Evolutionary conservation across 2,888 invertebrate genomes (phyloP).

Genomic region (Lordiphosa fenestrarum): DNA sequence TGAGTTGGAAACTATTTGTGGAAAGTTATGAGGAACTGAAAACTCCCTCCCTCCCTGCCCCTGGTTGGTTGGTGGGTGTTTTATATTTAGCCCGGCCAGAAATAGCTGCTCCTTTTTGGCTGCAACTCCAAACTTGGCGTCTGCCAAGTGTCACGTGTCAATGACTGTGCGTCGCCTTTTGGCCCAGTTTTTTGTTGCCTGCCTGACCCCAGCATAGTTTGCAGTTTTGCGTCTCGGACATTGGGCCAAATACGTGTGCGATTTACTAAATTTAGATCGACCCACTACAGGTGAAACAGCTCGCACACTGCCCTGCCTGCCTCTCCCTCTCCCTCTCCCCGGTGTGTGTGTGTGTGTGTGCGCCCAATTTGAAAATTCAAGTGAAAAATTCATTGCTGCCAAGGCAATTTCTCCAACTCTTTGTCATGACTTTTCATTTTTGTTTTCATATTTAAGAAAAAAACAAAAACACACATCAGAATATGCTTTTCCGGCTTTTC

Average conservation of each 20-base stretch:
- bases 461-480: conserved; percentile 36
- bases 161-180: conserved; percentile 71
- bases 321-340: conserved; percentile 3
- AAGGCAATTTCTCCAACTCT: conserved; percentile 39
- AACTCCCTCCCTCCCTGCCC: no score
- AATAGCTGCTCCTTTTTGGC: conserved; percentile 8
- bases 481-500: conserved; percentile 55
- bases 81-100: conserved; percentile 32
- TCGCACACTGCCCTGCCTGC: conserved; percentile 9
- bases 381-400: conserved; percentile 53
- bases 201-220: conserved; percentile 73
- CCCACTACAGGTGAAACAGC: conserved; percentile 59
- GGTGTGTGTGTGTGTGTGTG: conserved; percentile 33
- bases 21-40: not conserved
- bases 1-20: conserved; percentile 23
- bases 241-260: conserved; percentile 74
- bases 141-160: conserved; percentile 52
- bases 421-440: conserved; percentile 18
- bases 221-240: conserved; percentile 62
- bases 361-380: conserved; percentile 44
- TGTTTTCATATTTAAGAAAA: conserved; percentile 22
- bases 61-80: not conserved
- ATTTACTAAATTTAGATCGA: conserved; percentile 65
- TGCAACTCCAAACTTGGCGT: conserved; percentile 11
- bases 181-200: conserved; percentile 53